Evolutionary conservation across 1,140 invertebrate genomes (phyloP).

Genomic region (Tetraneura akinire): DNA sequence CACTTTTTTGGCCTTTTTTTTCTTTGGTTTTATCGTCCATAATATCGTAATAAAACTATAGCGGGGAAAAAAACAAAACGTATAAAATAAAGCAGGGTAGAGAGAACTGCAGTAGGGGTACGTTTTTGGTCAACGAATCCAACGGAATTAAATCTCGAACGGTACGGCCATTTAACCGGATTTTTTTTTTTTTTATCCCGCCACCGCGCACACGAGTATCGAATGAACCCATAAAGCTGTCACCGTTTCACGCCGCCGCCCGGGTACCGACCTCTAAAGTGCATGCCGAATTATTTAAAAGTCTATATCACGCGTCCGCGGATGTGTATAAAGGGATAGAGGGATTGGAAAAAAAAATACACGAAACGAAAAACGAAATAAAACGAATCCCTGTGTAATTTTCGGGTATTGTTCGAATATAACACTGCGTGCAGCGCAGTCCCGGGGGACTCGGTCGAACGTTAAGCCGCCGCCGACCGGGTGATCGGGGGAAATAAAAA

Average conservation of each 20-base stretch:
- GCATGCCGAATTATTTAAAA: constrained; percentile 48
- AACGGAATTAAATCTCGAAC: constrained; percentile 38
- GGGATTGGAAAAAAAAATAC: background rate
- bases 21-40: background rate
- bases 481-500: constrained; percentile 2
- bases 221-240: constrained; percentile 50
- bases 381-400: constrained; percentile 51
- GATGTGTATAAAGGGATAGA: no score
- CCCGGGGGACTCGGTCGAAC: constrained; percentile 26
- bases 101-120: background rate
- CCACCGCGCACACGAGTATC: constrained; percentile 32
- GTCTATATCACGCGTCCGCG: background rate
- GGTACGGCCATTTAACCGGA: constrained; percentile 32
- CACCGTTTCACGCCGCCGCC: constrained; percentile 43
- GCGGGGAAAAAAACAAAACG: no score
- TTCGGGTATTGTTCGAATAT: constrained; percentile 48
- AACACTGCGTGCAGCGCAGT: background rate
- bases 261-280: constrained; percentile 45
- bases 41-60: background rate
- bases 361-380: constrained; percentile 1
- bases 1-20: background rate
- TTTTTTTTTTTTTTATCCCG: constrained; percentile 9
- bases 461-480: constrained; percentile 23
- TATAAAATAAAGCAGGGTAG: no score
- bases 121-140: constrained; percentile 29